phyloP scores from a whole-genome alignment of 2,888 invertebrate genomes.

The Suillia variegata region DNA sequence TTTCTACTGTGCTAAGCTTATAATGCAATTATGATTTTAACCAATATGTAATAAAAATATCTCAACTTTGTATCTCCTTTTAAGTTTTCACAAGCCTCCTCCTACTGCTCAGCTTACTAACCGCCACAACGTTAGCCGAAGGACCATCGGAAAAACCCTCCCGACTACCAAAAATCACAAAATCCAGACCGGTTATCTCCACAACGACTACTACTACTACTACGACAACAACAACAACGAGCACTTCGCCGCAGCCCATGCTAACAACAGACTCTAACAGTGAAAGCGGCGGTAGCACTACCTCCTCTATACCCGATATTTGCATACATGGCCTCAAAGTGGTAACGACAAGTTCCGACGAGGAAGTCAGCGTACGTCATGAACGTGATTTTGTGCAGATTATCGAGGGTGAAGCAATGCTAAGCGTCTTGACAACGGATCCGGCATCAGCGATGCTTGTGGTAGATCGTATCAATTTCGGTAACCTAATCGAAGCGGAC shows the following conservation, averaged over 20 bases:
- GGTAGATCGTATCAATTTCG: conserved; percentile 58
- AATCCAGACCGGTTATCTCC: conserved; percentile 19
- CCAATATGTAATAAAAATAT: no score
- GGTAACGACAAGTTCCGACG: conserved; percentile 25
- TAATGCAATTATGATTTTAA: no score
- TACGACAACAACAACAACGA: conserved; percentile 8
- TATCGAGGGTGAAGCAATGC: conserved; percentile 56
- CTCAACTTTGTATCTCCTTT: no score
- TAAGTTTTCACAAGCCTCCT: not conserved
- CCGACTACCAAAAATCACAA: conserved; percentile 28
- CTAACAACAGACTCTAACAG: conserved; percentile 20
- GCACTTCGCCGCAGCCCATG: conserved; percentile 3
- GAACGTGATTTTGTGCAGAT: conserved; percentile 50
- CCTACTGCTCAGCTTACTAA: not conserved
- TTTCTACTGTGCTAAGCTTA: no score
- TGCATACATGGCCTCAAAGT: conserved; percentile 54
- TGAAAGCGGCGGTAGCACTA: conserved; percentile 24
- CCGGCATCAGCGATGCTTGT: conserved; percentile 56
- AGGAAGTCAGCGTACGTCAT: conserved; percentile 33
- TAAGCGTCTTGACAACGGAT: conserved; percentile 57
- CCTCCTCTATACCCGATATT: conserved; percentile 45
- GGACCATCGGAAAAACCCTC: conserved; percentile 12
- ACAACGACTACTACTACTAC: conserved; percentile 13
- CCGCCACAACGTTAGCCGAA: conserved; percentile 9
- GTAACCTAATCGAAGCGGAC: conserved; percentile 52